These are phyloP conservation scores for Thunnus thynnus DNA, from an alignment of 2,113 vertebrate species.

Conservation along the genomic window DNA sequence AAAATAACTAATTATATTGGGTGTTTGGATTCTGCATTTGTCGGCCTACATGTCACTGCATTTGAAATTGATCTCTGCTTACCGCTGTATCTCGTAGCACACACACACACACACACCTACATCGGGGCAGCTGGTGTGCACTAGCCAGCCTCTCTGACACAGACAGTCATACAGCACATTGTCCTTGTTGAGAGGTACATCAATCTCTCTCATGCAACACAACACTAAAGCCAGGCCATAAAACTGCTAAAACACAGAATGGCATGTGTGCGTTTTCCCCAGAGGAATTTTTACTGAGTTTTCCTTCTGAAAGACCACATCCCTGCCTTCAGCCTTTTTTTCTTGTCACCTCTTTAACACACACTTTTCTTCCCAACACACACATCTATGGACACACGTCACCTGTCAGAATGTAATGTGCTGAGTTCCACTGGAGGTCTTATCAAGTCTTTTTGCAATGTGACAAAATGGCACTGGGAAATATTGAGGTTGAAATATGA, in stretches of 20 bases:
- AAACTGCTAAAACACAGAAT: constrained; percentile 78
- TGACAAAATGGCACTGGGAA: constrained; percentile 57
- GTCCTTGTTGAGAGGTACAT: constrained; percentile 76
- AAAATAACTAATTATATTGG: background rate
- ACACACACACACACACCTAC: constrained; percentile 36
- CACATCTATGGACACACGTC: constrained; percentile 47
- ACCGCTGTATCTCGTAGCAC: constrained; percentile 5
- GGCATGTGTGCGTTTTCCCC: constrained; percentile 70
- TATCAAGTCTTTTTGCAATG: constrained; percentile 44
- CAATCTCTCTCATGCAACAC: constrained; percentile 80
- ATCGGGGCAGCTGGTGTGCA: constrained; percentile 44
- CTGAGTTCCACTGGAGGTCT: constrained; percentile 30
- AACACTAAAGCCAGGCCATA: constrained; percentile 73
- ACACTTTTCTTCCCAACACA: constrained; percentile 7
- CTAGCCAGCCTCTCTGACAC: constrained; percentile 48
- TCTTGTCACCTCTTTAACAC: constrained; percentile 55
- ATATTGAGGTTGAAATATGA: constrained; percentile 66
- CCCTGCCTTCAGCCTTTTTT: constrained; percentile 50
- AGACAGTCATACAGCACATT: constrained; percentile 66
- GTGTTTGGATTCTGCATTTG: background rate
- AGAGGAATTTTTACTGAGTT: constrained; percentile 81
- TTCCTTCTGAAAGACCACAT: constrained; percentile 64
- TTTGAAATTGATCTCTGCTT: constrained; percentile 4
- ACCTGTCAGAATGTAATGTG: constrained; percentile 57
- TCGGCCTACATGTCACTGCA: background rate